Evolutionary conservation across 1,140 invertebrate species (phyloP), one percentile per base, ranked within the genome.

Genomic region (Magallana gigas): DNA sequence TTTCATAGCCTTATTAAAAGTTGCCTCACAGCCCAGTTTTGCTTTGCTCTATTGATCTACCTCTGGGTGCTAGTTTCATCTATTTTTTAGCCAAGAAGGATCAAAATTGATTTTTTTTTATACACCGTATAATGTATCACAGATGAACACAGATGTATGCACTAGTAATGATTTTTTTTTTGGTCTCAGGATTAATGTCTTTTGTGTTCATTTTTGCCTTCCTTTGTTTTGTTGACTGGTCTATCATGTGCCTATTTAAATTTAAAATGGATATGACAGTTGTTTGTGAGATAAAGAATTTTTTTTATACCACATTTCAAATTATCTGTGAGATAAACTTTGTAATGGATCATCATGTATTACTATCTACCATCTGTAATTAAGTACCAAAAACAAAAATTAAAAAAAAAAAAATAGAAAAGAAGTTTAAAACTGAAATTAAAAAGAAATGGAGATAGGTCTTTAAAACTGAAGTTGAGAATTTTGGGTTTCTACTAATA

Each of bases 51-150:
- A 76, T 76, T 76, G 68, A 76, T 76, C 68, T 76, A 76, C 18
- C 68, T 12, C 23, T 14, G 12, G 68, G 68, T 29, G 23, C 36
- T 36, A 29, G 23, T 29, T 76, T 76, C 68, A 76, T 76, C 68
- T 29, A 18, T 76, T 76, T 76, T 76, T 76, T 76, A 76, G 68
- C 8, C 68, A 76, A 48, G 68, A 76, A 76, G 36, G 68, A 76
- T 29, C 23, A 76, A 18, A 71, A 76, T 76, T 76, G 68, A 76
- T 76, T 76, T 76, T 76, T 71, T 71, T 71, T 71, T 23, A 48
- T 48, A 48, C 36, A 48, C 36, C 36, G 5, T 48, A 48, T 48
- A 48, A 48, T 48, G 36, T 48, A 48, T 48, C 36, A 48, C 3
- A 4, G 36, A 48, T 48, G 36, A 48, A 48, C 36, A 48, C 36